Conservation (phyloP, 2,113 vertebrate genomes). For the Cynopterus brachyotis region DNA sequence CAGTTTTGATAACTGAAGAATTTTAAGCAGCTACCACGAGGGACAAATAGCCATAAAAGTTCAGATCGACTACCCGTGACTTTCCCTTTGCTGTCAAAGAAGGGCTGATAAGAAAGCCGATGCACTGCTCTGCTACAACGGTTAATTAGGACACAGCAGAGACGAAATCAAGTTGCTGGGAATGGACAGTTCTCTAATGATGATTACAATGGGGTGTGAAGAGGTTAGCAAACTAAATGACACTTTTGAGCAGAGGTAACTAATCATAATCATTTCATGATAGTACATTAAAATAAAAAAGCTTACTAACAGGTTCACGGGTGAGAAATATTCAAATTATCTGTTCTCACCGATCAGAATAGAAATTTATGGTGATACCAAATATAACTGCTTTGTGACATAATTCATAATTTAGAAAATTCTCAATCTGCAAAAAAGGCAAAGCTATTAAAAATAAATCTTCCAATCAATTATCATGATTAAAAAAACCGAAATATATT, state of each 20-base stretch:
- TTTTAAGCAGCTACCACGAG: slow-evolving; percentile 58
- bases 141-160: slow-evolving; percentile 52
- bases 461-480: slow-evolving; percentile 83
- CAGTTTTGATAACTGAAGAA: slow-evolving; percentile 78
- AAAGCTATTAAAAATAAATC: slow-evolving; percentile 80
- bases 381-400: slow-evolving; percentile 78
- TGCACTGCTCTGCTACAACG: slow-evolving; percentile 46
- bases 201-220: not conserved
- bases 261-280: slow-evolving; percentile 64
- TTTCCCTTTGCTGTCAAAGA: slow-evolving; percentile 21
- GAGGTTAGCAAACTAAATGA: slow-evolving; percentile 73
- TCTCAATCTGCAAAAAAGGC: slow-evolving; percentile 75
- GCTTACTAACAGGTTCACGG: slow-evolving; percentile 62
- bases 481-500: slow-evolving; percentile 82
- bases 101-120: not conserved
- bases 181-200: slow-evolving; percentile 52
- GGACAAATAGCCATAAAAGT: slow-evolving; percentile 52
- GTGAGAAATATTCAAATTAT: slow-evolving; percentile 75
- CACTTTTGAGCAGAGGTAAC: slow-evolving; percentile 69
- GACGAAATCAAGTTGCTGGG: slow-evolving; percentile 56
- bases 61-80: slow-evolving; percentile 39
- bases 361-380: slow-evolving; percentile 74
- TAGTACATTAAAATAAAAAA: slow-evolving; percentile 75
- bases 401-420: slow-evolving; percentile 78
- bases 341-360: slow-evolving; percentile 71